These are phyloP conservation scores for Mormyrus iriodes DNA, from an alignment of 2,113 vertebrate genomes.

Conservation along the genomic window DNA sequence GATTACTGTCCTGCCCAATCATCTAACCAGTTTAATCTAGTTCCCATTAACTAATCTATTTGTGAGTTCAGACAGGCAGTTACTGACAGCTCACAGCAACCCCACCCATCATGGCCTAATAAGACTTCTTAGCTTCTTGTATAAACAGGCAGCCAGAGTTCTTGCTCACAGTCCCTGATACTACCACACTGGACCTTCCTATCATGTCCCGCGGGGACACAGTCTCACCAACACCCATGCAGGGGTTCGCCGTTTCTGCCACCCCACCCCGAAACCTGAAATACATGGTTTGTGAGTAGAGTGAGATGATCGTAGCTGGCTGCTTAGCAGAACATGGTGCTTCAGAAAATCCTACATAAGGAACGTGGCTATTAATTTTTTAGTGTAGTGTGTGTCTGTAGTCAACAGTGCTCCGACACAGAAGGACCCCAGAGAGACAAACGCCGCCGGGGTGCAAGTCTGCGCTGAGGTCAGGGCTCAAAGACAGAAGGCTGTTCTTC, in stretches of 20 bases:
- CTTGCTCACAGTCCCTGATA: too few relatives aligned
- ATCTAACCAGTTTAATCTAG: background rate
- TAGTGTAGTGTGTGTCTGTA: background rate
- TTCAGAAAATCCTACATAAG: background rate
- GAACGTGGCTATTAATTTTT: background rate
- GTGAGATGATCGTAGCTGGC: background rate
- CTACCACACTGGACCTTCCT: background rate
- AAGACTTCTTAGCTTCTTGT: background rate
- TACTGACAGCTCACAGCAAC: background rate
- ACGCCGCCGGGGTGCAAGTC: too few relatives aligned
- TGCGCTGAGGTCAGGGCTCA: background rate
- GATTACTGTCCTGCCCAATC: background rate
- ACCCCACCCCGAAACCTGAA: background rate
- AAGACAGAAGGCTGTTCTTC: slow-evolving; percentile 29
- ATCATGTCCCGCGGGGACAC: background rate
- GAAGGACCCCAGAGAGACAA: too few relatives aligned
- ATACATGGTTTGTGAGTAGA: background rate
- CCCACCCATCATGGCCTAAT: background rate
- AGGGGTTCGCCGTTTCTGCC: background rate
- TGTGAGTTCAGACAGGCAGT: background rate
- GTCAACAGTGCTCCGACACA: background rate
- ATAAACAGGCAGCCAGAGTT: background rate
- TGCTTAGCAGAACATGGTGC: background rate
- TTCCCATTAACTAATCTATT: background rate
- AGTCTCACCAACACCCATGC: background rate